Percentiles rank a stretch among this genome's conserved stretches.
Conservation (phyloP, 2,888 invertebrate species). For the Andrena bucephala region DNA sequence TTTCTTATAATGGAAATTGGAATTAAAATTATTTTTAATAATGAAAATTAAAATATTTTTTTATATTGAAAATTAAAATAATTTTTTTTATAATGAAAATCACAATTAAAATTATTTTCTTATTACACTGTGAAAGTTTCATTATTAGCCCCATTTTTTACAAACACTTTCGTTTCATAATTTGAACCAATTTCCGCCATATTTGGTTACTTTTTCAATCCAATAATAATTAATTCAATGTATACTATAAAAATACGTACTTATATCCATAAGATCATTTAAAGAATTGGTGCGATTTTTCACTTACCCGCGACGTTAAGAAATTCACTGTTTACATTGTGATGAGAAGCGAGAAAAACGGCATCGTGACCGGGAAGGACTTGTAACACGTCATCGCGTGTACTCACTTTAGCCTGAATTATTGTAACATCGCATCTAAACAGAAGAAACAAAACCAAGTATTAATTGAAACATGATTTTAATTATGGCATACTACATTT, state of each 20-base stretch:
- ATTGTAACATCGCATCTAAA: slow-evolving; percentile 79
- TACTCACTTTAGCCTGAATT: slow-evolving; percentile 64
- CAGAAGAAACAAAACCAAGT: slow-evolving; percentile 10
- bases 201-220: neutral
- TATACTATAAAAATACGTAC: neutral
- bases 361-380: slow-evolving; percentile 79
- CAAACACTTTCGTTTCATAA: neutral
- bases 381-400: slow-evolving; percentile 73
- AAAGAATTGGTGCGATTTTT: neutral
- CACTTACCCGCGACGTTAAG: slow-evolving; percentile 85
- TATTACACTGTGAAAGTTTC: neutral
- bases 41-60: neutral
- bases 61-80: no score
- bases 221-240: neutral
- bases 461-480: neutral
- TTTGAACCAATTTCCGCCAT: neutral
- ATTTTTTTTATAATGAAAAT: neutral
- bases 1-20: no score
- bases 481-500: neutral
- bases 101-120: neutral
- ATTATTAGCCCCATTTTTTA: neutral
- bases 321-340: slow-evolving; percentile 86
- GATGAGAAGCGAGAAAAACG: slow-evolving; percentile 71
- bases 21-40: neutral
- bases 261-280: neutral